phyloP scores from a whole-genome alignment of 2,888 invertebrate genomes.

The Tinea pellionella region DNA sequence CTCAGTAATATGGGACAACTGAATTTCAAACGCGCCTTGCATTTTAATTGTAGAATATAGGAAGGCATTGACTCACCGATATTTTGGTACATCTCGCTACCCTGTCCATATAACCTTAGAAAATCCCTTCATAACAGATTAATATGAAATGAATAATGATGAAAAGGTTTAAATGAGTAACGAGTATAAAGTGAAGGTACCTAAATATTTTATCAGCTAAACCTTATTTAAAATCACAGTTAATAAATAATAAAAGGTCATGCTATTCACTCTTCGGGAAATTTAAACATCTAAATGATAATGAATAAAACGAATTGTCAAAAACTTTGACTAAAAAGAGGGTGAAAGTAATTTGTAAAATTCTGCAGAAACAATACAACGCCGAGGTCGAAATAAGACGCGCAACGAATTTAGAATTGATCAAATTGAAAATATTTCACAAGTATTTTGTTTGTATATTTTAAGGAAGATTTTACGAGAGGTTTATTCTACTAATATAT shows the following conservation, averaged over 20 bases:
- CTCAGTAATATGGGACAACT: not conserved
- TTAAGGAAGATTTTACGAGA: too few relatives aligned
- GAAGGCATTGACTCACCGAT: too few relatives aligned
- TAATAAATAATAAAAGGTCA: not conserved
- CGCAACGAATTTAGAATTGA: not conserved
- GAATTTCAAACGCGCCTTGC: not conserved
- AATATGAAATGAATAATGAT: not conserved
- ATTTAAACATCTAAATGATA: not conserved
- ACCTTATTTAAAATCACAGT: not conserved
- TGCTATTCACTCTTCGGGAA: not conserved
- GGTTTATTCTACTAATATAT: too few relatives aligned
- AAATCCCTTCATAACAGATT: not conserved
- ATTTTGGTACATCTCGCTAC: too few relatives aligned
- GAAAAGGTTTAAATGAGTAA: too few relatives aligned
- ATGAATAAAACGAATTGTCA: not conserved
- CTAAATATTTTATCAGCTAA: not conserved
- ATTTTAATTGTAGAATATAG: not conserved
- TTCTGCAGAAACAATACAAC: not conserved
- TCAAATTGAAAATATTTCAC: not conserved
- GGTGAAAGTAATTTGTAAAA: not conserved
- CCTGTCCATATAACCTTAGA: not conserved
- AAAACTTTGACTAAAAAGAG: not conserved
- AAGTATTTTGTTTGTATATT: not conserved
- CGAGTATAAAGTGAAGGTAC: not conserved
- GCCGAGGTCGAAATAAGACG: not conserved